Evolutionary conservation across 2,113 vertebrate genomes (phyloP).

Genomic region (Chionomys nivalis): DNA sequence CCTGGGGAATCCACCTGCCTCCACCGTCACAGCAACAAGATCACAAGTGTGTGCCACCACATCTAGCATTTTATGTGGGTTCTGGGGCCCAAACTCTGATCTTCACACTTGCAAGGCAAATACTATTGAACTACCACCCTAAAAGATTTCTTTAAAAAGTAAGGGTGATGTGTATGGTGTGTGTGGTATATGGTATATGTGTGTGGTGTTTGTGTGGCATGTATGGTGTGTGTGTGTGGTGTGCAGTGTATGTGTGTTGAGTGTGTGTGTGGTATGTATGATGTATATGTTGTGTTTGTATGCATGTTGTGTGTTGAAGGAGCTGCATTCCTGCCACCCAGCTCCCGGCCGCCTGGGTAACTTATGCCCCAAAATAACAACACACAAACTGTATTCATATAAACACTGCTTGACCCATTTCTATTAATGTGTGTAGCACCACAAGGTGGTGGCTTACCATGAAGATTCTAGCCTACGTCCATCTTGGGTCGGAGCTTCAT

Average conservation of each 20-base stretch:
- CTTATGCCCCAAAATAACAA: too few relatives aligned
- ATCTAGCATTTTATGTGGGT: background rate
- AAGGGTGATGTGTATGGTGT: background rate
- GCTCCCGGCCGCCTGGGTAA: too few relatives aligned
- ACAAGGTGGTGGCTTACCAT: too few relatives aligned
- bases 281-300: background rate
- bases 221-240: background rate
- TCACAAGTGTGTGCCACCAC: background rate
- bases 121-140: background rate
- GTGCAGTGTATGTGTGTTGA: background rate
- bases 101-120: background rate
- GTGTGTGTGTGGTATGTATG: background rate
- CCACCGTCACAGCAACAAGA: background rate
- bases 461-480: too few relatives aligned
- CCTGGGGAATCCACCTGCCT: background rate
- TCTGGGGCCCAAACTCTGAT: background rate
- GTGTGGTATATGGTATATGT: background rate
- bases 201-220: background rate
- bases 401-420: too few relatives aligned
- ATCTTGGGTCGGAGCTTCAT: too few relatives aligned
- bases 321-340: too few relatives aligned
- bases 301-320: background rate
- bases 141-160: background rate
- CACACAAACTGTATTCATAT: too few relatives aligned
- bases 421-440: too few relatives aligned